phyloP scores from a whole-genome alignment of 2,797 vertebrate species.

The Austrolebias charrua region DNA sequence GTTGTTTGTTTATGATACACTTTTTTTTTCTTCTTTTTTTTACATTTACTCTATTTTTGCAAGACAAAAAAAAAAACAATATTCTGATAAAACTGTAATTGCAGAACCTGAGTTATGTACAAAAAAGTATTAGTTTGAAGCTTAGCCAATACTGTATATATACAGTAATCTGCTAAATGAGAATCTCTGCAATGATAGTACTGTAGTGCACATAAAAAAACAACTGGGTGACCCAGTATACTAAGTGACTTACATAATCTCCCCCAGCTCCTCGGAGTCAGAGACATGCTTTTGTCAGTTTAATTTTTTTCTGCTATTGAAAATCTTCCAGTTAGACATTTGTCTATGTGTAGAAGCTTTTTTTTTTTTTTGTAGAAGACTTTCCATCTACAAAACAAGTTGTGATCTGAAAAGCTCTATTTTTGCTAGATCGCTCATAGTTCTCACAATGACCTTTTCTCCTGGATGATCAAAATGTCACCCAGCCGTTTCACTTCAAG shows the following conservation, averaged over 20 bases:
- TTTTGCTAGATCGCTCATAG: slow-evolving; percentile 16
- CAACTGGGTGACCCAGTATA: slow-evolving; percentile 73
- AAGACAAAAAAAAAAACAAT: neutral
- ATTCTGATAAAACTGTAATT: neutral
- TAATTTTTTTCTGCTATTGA: slow-evolving; percentile 49
- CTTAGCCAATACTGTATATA: too few species aligned
- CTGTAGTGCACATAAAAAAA: slow-evolving; percentile 55
- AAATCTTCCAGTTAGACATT: slow-evolving; percentile 35
- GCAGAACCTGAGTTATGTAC: neutral
- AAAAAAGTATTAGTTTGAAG: too few species aligned
- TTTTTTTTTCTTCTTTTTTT: too few species aligned
- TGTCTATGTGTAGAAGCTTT: slow-evolving; percentile 14
- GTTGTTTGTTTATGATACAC: too few species aligned
- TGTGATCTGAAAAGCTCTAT: slow-evolving; percentile 16
- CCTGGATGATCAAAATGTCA: slow-evolving; percentile 57
- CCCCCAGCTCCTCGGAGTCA: slow-evolving; percentile 50
- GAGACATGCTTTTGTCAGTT: slow-evolving; percentile 59
- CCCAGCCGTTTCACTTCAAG: slow-evolving; percentile 33
- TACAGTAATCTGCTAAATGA: slow-evolving; percentile 12
- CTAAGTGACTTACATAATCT: slow-evolving; percentile 72
- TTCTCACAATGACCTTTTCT: slow-evolving; percentile 51
- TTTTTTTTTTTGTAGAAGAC: slow-evolving; percentile 9
- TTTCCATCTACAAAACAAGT: neutral
- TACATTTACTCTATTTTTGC: too few species aligned
- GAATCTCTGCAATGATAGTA: slow-evolving; percentile 22